Base-by-base conservation (phyloP, 1,140 invertebrate species). In the Polypedilum vanderplanki region DNA sequence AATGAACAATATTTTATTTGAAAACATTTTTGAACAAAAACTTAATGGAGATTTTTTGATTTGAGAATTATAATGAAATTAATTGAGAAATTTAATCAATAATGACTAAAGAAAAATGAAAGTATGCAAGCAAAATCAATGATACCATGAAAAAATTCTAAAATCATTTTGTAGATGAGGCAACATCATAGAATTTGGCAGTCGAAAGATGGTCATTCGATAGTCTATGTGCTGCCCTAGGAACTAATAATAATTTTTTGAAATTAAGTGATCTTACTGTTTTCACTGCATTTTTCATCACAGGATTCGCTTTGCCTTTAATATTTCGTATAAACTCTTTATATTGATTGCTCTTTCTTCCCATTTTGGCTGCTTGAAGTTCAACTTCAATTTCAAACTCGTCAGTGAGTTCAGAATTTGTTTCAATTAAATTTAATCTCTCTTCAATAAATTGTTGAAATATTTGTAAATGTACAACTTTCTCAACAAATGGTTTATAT, bases 391-490 rank as follows among this genome's bases (percentile, higher is more conserved):
- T 86, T 84, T 98, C 96, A 84, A 98, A 98, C 80, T 96, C 92
- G 83, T 98, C 96, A n/a, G 90, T 91, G 80, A 95, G 95, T 0
- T 94, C 93, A 64, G 91, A 85, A 1, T 95, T 95, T 24, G 90
- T 89, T 84, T 96, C 96, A 41, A 97, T 86, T 85, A 96, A 90
- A 77, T 94, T 90, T 77, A 98, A 84, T 79, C 96, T 86, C 83
- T 96, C 94, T 80, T 96, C 94, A 78, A 97, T 95, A 84, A 98
- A 98, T 91, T 97, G 94, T 80, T 94, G 92, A 84, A 98, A 98
- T 78, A 97, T 97, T 85, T 98, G 96, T 15, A 97, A 86, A 76
- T 96, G 89, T 73, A 97, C 85, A 89, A 98, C 95, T 85, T 95
- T 93, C 78, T 89, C 86, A 24, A 97, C 85, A 84, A 97, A 97